Conservation (phyloP, 2,797 vertebrate genomes). For the Thaleichthys pacificus region DNA sequence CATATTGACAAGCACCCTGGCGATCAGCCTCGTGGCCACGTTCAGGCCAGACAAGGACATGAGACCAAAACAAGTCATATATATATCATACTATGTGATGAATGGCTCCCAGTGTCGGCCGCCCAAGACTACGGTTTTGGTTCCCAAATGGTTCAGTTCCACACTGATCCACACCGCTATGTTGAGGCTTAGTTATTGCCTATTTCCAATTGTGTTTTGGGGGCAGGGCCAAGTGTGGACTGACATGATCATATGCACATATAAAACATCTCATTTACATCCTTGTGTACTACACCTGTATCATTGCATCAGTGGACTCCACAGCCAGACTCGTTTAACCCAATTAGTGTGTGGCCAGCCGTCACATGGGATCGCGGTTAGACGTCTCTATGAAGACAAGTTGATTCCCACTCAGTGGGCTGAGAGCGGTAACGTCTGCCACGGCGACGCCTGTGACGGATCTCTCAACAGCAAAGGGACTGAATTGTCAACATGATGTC, state of each 20-base stretch:
- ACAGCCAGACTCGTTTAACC: slow-evolving; percentile 36
- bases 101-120: too few species aligned
- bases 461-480: slow-evolving; percentile 58
- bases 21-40: neutral
- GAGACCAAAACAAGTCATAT: neutral
- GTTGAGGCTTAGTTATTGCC: neutral
- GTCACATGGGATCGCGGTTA: slow-evolving; percentile 18
- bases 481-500: slow-evolving; percentile 60
- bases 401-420: slow-evolving; percentile 33
- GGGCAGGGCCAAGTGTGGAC: too few species aligned
- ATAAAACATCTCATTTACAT: neutral
- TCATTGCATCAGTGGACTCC: slow-evolving; percentile 29
- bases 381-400: slow-evolving; percentile 54
- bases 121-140: too few species aligned
- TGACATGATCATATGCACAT: neutral
- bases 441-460: slow-evolving; percentile 52
- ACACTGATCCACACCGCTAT: too few species aligned
- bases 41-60: neutral
- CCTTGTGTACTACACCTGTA: neutral
- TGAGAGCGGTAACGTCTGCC: slow-evolving; percentile 46
- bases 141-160: too few species aligned
- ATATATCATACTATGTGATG: too few species aligned
- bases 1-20: slow-evolving; percentile 42
- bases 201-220: neutral
- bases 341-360: slow-evolving; percentile 44